phyloP scores from a whole-genome alignment of 2,888 invertebrate species.

The Prosapia bicincta region DNA sequence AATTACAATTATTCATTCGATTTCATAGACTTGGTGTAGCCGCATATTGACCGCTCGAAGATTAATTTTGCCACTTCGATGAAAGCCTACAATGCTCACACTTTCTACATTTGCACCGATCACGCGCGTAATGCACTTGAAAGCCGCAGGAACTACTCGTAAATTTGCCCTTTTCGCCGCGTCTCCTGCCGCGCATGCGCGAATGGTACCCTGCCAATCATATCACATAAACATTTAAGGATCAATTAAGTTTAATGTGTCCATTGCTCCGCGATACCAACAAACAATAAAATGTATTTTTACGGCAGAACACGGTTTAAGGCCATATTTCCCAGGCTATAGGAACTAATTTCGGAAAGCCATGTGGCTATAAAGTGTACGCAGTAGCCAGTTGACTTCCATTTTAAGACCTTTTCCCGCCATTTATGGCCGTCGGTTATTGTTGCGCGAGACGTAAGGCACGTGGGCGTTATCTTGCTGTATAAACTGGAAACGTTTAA shows the following conservation, averaged over 20 bases:
- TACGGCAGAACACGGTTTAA: neutral
- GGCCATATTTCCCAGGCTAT: neutral
- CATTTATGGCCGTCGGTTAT: neutral
- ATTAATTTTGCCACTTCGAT: no score
- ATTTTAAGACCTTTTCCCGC: neutral
- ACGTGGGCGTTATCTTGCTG: neutral
- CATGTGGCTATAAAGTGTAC: neutral
- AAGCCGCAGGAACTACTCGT: no score
- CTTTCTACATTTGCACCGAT: no score
- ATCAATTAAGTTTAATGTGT: neutral
- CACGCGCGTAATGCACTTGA: no score
- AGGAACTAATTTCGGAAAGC: neutral
- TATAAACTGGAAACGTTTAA: neutral
- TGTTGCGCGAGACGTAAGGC: neutral
- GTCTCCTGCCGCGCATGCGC: neutral
- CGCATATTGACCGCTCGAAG: no score
- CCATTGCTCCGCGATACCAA: neutral
- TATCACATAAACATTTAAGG: neutral
- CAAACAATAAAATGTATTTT: neutral
- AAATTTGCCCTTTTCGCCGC: no score
- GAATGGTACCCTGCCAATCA: neutral
- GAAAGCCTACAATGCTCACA: no score
- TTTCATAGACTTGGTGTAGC: no score
- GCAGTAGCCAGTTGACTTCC: neutral
- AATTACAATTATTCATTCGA: no score